Base-by-base conservation (phyloP, 1,140 invertebrate genomes). In the Tyrophagus putrescentiae region DNA sequence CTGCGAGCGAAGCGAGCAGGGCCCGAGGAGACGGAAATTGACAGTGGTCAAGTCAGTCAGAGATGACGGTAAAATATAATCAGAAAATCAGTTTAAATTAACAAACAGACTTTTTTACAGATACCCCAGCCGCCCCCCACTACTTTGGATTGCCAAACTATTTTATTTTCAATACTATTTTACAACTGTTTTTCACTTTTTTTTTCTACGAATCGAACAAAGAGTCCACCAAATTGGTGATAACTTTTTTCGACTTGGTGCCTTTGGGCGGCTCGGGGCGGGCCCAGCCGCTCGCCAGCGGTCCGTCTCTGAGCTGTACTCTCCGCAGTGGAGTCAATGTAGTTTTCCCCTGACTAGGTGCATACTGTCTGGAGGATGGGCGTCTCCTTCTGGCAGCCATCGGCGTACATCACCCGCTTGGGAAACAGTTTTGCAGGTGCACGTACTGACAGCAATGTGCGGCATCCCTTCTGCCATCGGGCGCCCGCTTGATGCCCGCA, bases 401-500 rank as follows among this genome's bases (percentile, higher is more conserved):
- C 27, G 16, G 13, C 13, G 13, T 3, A 11, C 52, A 54, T 54
- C 3, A 54, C 28, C 21, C 27, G 13, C 25, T 6, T 23, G n/a
- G n/a, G 21, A 58, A 58, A 58, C 57, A 58, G 16, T 58, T 7
- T 23, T 11, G 9, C 1, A 58, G 16, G 18, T 58, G n/a, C 11
- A 58, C 57, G 23, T 57, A 57, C 53, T 58, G 57, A 59, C 56
- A 58, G 34, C 57, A 58, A 58, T 13, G 3, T 50, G 1, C 23
- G 57, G 57, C 23, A 58, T 58, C 27, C 53, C 53, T 5, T 1
- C n/a, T 1, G n/a, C 28, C 13, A 27, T 58, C 25, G 4, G 18
- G 1, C 4, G 53, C 50, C 18, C 3, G 18, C 53, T 58, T 58
- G 3, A 58, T 58, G 32, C 16, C 57, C 41, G 27, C 53, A 27